Percentiles rank a stretch among this genome's conserved stretches.
Conservation (phyloP, 2,888 invertebrate species). For the Stenotaenia linearis region DNA sequence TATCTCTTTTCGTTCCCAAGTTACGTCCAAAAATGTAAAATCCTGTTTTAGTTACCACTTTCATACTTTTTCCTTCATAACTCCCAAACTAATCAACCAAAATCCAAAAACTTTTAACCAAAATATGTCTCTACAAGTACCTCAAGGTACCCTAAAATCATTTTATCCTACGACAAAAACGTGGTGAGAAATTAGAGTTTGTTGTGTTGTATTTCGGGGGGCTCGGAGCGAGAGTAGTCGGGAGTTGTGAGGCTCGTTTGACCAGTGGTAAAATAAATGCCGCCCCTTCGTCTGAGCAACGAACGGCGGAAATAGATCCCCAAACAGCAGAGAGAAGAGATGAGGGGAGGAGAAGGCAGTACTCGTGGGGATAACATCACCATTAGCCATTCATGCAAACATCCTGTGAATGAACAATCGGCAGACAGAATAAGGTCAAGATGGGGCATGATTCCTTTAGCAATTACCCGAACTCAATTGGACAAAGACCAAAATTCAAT, state of each 20-base stretch:
- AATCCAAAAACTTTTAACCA: no score
- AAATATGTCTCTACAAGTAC: no score
- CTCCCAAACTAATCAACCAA: no score
- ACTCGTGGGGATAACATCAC: neutral
- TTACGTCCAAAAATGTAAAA: no score
- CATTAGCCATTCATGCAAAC: slow-evolving; percentile 15
- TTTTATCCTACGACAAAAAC: no score
- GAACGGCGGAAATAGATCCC: neutral
- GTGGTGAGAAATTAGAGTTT: no score
- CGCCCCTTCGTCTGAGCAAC: neutral
- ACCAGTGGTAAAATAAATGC: neutral
- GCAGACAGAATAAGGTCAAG: neutral
- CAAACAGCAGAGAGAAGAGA: neutral
- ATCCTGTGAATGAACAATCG: neutral
- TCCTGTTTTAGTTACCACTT: no score
- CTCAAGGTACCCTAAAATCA: no score
- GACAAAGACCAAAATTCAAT: neutral
- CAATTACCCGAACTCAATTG: neutral
- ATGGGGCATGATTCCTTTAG: slow-evolving; percentile 11
- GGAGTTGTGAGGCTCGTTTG: neutral
- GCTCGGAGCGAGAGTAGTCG: neutral
- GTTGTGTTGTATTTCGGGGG: no score
- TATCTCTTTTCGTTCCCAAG: no score
- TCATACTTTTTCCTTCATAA: no score
- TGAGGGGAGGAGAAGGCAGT: neutral